Evolutionary conservation across 2,113 vertebrate species (phyloP).

Genomic region (Pseudolaguvia tuberculata): DNA sequence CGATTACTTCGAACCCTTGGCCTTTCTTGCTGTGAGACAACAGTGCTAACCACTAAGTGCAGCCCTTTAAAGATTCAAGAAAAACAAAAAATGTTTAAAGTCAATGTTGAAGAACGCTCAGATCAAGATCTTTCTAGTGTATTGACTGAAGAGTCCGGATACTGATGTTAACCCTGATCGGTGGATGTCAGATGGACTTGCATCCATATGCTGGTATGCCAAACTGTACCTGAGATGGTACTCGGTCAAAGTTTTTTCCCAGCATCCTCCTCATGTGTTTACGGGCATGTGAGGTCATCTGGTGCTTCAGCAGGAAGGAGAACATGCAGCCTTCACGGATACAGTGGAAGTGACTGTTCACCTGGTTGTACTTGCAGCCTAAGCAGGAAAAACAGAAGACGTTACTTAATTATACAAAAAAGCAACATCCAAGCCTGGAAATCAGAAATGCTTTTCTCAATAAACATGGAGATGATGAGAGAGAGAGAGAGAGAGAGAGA

Average conservation of each 20-base stretch:
- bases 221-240: conserved; percentile 80
- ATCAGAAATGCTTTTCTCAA: conserved; percentile 21
- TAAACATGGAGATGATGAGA: conserved; percentile 38
- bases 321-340: conserved; percentile 97
- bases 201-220: not conserved
- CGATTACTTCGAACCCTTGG: no score
- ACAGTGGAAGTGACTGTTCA: conserved; percentile 99
- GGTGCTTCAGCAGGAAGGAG: conserved; percentile 98
- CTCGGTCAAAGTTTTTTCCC: conserved; percentile 95
- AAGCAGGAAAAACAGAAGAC: conserved; percentile 28
- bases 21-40: no score
- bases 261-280: conserved; percentile 99
- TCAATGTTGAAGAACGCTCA: not conserved
- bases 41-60: no score
- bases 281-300: conserved; percentile 97
- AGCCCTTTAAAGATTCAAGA: no score
- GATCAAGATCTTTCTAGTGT: no score
- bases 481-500: no score
- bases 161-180: not conserved
- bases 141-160: not conserved
- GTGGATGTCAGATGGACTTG: not conserved
- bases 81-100: not conserved
- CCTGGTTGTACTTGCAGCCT: conserved; percentile 99
- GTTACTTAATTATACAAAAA: conserved; percentile 8
- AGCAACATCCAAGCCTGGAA: conserved; percentile 10